These are phyloP conservation scores for Amphiprion ocellaris DNA, from an alignment of 2,113 vertebrate species.

Conservation along the genomic window DNA sequence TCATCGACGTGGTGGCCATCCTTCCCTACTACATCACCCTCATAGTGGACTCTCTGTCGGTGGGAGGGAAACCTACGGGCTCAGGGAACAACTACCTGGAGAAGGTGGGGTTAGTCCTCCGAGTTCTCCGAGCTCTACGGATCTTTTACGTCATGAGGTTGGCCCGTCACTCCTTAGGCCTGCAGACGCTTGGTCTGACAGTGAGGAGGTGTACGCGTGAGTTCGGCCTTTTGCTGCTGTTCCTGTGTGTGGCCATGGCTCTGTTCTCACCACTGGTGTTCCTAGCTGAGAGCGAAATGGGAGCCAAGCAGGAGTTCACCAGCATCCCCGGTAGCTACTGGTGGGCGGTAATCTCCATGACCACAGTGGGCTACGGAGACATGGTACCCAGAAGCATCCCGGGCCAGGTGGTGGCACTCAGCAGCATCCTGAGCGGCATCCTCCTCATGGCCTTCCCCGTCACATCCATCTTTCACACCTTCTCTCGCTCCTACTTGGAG, in stretches of 20 bases:
- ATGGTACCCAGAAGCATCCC: conserved; percentile 98
- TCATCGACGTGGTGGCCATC: conserved; percentile 95
- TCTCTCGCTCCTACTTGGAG: conserved; percentile 95
- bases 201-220: conserved; percentile 93
- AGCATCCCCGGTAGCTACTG: conserved; percentile 96
- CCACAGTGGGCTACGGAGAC: conserved; percentile 96
- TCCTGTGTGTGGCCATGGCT: conserved; percentile 96
- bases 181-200: conserved; percentile 94
- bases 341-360: conserved; percentile 99
- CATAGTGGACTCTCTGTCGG: conserved; percentile 88
- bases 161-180: conserved; percentile 93
- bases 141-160: conserved; percentile 97
- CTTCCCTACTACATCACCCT: conserved; percentile 96
- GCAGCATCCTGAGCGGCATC: conserved; percentile 97
- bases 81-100: conserved; percentile 94
- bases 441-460: conserved; percentile 97
- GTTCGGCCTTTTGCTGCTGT: conserved; percentile 93
- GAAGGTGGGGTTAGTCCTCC: conserved; percentile 92
- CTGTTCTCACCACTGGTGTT: conserved; percentile 94
- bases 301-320: conserved; percentile 96
- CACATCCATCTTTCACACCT: conserved; percentile 98
- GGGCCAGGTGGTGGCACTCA: conserved; percentile 95
- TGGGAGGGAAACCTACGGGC: conserved; percentile 77
- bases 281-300: conserved; percentile 94
- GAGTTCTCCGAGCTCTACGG: conserved; percentile 92